Evolutionary conservation across 2,797 vertebrate genomes (phyloP).

Genomic region (Sebastes dallii): DNA sequence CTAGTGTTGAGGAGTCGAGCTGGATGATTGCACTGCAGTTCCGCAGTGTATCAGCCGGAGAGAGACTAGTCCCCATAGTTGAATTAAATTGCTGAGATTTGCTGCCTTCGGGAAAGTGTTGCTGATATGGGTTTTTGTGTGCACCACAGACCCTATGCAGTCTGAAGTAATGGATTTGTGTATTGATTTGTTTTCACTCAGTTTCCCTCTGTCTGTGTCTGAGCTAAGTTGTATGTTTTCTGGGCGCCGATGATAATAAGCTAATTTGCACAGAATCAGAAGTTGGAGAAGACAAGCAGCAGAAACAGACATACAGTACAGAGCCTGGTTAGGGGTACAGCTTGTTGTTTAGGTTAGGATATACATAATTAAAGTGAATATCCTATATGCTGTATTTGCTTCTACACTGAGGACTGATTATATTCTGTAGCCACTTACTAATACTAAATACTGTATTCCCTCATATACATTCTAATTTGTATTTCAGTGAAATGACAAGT

Average conservation of each 20-base stretch:
- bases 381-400: neutral
- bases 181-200: constrained; percentile 32
- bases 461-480: neutral
- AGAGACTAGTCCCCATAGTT: constrained; percentile 26
- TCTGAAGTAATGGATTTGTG: constrained; percentile 32
- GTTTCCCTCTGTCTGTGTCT: constrained; percentile 3
- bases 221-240: constrained; percentile 2
- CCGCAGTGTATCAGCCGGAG: constrained; percentile 6
- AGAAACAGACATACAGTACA: neutral
- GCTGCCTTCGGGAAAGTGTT: constrained; percentile 25
- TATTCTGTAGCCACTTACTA: neutral
- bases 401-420: neutral
- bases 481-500: neutral
- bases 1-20: constrained; percentile 46
- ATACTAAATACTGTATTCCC: neutral
- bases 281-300: neutral
- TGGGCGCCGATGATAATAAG: neutral
- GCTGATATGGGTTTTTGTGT: constrained; percentile 27
- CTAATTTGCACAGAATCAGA: neutral
- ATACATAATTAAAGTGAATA: neutral
- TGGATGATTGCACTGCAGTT: constrained; percentile 40
- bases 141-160: neutral
- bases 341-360: neutral
- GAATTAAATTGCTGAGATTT: constrained; percentile 37
- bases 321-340: neutral